Evolutionary conservation across 1,140 invertebrate species (phyloP).

Genomic region (Drosophila santomea): DNA sequence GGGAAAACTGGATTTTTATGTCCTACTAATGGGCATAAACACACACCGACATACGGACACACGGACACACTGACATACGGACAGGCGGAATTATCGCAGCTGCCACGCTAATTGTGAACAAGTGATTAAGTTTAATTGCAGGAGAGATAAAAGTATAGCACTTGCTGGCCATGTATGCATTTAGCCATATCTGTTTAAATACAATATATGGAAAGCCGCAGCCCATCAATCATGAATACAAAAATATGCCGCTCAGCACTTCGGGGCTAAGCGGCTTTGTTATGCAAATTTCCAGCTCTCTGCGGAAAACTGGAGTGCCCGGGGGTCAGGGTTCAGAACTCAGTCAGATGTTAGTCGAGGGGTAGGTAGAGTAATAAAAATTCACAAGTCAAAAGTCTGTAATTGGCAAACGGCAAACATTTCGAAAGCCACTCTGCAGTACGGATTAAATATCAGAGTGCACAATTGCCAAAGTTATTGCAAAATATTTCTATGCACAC

Average conservation of each 20-base stretch:
- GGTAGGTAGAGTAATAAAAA: conserved; percentile 6
- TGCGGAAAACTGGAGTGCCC: conserved; percentile 11
- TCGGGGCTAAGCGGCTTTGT: conserved; percentile 59
- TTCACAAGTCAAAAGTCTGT: conserved; percentile 61
- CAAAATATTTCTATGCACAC: conserved; percentile 50
- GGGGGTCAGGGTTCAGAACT: conserved; percentile 3
- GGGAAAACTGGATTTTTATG: conserved; percentile 39
- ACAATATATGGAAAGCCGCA: conserved; percentile 7
- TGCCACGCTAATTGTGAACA: conserved; percentile 75
- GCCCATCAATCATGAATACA: conserved; percentile 59
- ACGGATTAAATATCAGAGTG: conserved; percentile 54
- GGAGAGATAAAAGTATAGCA: conserved; percentile 63
- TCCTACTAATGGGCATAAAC: conserved; percentile 68
- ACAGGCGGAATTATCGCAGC: conserved; percentile 67
- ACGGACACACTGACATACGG: neutral
- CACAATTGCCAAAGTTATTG: conserved; percentile 66
- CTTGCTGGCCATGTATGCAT: conserved; percentile 5
- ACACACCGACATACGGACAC: conserved; percentile 8
- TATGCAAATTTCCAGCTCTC: conserved; percentile 57
- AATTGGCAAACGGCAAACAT: conserved; percentile 70
- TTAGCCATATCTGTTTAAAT: conserved; percentile 1
- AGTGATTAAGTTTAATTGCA: conserved; percentile 79
- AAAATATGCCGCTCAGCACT: conserved; percentile 51
- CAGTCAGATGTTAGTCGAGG: neutral
- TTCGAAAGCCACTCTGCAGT: conserved; percentile 61